Conservation (phyloP, 1,140 invertebrate species). For the Anagrus nilaparvatae region DNA sequence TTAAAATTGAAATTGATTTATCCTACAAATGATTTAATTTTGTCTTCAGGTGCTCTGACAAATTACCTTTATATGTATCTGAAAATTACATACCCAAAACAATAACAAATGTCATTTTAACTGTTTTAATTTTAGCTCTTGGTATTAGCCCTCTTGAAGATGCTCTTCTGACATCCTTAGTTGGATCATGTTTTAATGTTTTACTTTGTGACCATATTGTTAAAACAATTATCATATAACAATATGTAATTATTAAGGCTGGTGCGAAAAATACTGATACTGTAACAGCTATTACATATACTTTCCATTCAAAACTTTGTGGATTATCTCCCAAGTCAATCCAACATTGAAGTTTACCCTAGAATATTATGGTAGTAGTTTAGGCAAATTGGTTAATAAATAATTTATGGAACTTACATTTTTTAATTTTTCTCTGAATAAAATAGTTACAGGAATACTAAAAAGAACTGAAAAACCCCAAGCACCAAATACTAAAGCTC, state of each 20-base stretch:
- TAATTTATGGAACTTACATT: conserved; percentile 53
- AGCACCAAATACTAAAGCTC: conserved; percentile 64
- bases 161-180: conserved; percentile 48
- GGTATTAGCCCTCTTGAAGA: conserved; percentile 83
- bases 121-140: conserved; percentile 90
- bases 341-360: conserved; percentile 79
- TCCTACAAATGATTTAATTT: background rate
- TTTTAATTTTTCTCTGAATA: conserved; percentile 70
- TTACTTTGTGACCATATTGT: conserved; percentile 78
- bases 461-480: conserved; percentile 79
- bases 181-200: conserved; percentile 41
- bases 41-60: no score
- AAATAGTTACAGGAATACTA: conserved; percentile 70
- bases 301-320: conserved; percentile 69
- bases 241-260: conserved; percentile 79
- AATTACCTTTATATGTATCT: no score
- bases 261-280: conserved; percentile 78
- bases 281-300: conserved; percentile 81
- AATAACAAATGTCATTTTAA: conserved; percentile 95
- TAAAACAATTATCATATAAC: conserved; percentile 84
- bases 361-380: conserved; percentile 7
- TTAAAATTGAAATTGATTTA: background rate
- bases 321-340: conserved; percentile 66
- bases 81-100: conserved; percentile 77
- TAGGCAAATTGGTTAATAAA: background rate